Evolutionary conservation across 2,113 vertebrate species (phyloP).

Genomic region (Nycticryphes semicollaris): DNA sequence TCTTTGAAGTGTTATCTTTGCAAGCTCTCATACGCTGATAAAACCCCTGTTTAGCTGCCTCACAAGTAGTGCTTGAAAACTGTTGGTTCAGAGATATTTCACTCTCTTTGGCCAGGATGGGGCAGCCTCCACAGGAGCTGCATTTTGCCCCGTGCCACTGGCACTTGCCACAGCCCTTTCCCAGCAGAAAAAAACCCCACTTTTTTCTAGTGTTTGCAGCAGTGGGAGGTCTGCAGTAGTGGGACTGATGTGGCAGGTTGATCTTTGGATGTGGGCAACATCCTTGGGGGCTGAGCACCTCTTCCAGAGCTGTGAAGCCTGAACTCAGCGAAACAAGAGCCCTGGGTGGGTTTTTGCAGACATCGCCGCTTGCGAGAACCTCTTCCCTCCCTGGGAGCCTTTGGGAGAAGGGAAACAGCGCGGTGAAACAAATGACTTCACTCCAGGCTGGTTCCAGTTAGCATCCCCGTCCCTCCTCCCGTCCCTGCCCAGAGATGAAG

Average conservation of each 20-base stretch:
- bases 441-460: slow-evolving; percentile 61
- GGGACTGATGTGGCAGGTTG: background rate
- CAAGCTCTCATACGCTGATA: slow-evolving; percentile 52
- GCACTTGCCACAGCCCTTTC: background rate
- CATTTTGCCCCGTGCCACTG: fast-evolving
- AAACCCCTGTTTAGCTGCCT: slow-evolving; percentile 28
- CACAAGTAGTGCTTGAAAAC: background rate
- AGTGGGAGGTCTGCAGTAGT: background rate
- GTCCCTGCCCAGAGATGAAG: slow-evolving; percentile 59
- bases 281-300: background rate
- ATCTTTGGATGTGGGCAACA: background rate
- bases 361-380: fast-evolving
- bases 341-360: background rate
- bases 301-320: background rate
- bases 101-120: background rate
- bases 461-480: slow-evolving; percentile 36
- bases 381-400: background rate
- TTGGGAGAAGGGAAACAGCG: background rate
- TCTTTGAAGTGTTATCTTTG: slow-evolving; percentile 83
- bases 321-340: fast-evolving
- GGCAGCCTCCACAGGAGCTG: background rate
- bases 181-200: background rate
- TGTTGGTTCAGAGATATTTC: background rate
- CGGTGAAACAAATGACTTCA: slow-evolving; percentile 30
- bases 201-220: fast-evolving